Evolutionary conservation across 2,888 invertebrate species (phyloP).

Genomic region (Strigamia maritima): DNA sequence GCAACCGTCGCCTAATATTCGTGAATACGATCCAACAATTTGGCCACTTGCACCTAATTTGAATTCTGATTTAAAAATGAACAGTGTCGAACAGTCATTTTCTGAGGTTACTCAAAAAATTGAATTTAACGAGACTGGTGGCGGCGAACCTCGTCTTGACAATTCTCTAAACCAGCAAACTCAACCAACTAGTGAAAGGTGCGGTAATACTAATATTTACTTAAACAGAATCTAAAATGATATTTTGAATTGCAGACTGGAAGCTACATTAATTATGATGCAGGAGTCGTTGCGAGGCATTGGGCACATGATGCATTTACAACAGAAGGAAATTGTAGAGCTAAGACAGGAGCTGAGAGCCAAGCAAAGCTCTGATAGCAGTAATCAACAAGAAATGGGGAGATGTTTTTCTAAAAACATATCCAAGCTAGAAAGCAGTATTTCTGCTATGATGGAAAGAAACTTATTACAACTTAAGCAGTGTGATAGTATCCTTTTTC

Average conservation of each 20-base stretch:
- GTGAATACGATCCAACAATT: constrained; percentile 41
- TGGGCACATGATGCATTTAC: constrained; percentile 46
- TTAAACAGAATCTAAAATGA: neutral
- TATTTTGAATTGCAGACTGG: constrained; percentile 40
- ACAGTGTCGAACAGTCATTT: neutral
- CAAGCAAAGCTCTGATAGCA: constrained; percentile 46
- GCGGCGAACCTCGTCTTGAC: neutral
- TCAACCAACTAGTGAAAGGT: neutral
- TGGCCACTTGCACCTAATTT: constrained; percentile 43
- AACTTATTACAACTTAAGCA: constrained; percentile 48
- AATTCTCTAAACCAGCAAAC: neutral
- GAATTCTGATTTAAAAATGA: constrained; percentile 39
- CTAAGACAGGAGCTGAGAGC: constrained; percentile 48
- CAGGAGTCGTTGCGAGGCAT: constrained; percentile 47
- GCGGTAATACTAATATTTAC: neutral
- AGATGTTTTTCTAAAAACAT: neutral
- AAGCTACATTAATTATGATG: constrained; percentile 41
- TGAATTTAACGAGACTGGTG: neutral
- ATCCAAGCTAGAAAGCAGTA: constrained; percentile 46
- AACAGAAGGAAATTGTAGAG: constrained; percentile 48
- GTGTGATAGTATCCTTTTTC: constrained; percentile 50
- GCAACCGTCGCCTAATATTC: neutral
- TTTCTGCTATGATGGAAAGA: constrained; percentile 48
- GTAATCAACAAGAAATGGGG: constrained; percentile 45
- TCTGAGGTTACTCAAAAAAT: neutral